phyloP scores from a whole-genome alignment of 2,113 vertebrate species.

The Arvicanthis niloticus region DNA sequence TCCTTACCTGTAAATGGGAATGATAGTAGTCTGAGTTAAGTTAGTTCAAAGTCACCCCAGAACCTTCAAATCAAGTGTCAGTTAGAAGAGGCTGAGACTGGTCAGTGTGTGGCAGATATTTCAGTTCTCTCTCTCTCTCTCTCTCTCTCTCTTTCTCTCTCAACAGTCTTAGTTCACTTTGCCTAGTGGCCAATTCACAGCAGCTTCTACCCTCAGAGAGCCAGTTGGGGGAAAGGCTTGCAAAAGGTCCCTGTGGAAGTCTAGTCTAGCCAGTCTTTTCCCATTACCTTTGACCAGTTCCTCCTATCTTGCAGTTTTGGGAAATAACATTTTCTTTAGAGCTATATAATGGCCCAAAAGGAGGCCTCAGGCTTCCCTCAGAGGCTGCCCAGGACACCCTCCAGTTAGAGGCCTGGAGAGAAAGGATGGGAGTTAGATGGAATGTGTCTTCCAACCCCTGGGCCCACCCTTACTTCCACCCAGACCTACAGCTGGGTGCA shows the following conservation, averaged over 20 bases:
- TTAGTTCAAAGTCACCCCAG: background rate
- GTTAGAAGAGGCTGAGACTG: background rate
- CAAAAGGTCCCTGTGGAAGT: background rate
- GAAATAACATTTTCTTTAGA: conserved; percentile 30
- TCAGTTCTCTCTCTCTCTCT: conserved; percentile 66
- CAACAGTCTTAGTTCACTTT: background rate
- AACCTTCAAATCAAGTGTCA: background rate
- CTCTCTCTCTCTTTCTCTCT: conserved; percentile 68
- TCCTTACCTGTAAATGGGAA: background rate
- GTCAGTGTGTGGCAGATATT: background rate
- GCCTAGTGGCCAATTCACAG: background rate
- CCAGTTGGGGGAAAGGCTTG: background rate
- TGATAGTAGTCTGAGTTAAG: background rate
- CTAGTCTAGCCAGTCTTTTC: background rate
- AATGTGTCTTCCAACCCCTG: background rate
- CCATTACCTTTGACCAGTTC: conserved; percentile 28
- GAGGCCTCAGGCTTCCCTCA: background rate
- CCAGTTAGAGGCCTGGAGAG: background rate
- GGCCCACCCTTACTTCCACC: background rate
- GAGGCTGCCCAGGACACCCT: background rate
- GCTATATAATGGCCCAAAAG: background rate
- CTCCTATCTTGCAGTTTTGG: conserved; percentile 20
- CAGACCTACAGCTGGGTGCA: no score
- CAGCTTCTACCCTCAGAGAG: conserved; percentile 25
- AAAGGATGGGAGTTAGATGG: background rate